A percentile compares a stretch with the other conserved stretches of the same genome.
These are phyloP conservation scores for Drosophila equinoxialis DNA, from an alignment of 1,140 invertebrate species.

Conservation along the genomic window DNA sequence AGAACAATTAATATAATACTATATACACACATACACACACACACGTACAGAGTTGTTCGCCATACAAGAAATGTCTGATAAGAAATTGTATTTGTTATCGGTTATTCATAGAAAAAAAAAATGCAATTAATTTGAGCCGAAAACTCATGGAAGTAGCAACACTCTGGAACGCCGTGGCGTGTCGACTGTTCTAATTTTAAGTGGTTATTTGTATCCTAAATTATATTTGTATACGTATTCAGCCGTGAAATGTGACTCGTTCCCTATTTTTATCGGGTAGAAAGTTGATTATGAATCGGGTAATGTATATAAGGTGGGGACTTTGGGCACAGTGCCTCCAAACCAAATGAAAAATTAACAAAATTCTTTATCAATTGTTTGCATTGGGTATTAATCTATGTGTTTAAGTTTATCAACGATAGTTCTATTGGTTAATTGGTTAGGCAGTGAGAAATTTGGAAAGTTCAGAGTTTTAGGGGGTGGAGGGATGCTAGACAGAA, in stretches of 20 bases:
- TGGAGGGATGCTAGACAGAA: neutral
- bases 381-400: no score
- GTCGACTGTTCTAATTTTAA: neutral
- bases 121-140: slow-evolving; percentile 31
- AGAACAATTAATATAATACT: slow-evolving; percentile 15
- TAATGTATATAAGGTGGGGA: no score
- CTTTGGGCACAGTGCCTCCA: no score
- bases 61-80: slow-evolving; percentile 20
- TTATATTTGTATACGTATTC: no score
- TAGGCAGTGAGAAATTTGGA: neutral
- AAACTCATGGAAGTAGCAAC: slow-evolving; percentile 1
- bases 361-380: no score
- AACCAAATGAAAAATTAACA: no score
- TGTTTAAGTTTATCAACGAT: no score
- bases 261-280: no score
- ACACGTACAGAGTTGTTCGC: neutral
- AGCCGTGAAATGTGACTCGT: no score
- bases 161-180: neutral
- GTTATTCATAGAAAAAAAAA: slow-evolving; percentile 14
- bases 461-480: neutral
- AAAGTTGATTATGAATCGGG: no score
- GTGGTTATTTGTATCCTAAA: neutral
- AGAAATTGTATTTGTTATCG: slow-evolving; percentile 9
- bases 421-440: neutral
- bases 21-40: neutral